Evolutionary conservation across 2,113 vertebrate genomes (phyloP).

Genomic region (Nerophis lumbriciformis): DNA sequence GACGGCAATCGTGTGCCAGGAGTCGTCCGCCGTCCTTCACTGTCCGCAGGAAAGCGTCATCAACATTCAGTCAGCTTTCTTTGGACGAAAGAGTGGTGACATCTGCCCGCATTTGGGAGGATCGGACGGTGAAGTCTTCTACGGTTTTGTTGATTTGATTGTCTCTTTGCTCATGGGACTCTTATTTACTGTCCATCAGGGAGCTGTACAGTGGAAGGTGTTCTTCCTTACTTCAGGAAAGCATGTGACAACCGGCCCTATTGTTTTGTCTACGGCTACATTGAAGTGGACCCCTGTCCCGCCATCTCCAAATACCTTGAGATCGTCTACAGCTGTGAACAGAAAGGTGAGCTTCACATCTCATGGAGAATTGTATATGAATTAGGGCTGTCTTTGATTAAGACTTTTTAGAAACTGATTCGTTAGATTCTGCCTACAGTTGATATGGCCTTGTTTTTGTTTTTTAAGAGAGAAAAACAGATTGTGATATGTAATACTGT

Average conservation of each 20-base stretch:
- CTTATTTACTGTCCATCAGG: slow-evolving; percentile 28
- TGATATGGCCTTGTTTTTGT: neutral
- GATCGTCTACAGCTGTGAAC: slow-evolving; percentile 71
- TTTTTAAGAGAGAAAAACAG: too few relatives aligned
- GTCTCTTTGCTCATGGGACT: neutral
- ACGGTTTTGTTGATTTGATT: neutral
- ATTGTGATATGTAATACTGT: too few relatives aligned
- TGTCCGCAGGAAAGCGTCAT: slow-evolving; percentile 68
- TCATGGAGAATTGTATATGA: too few relatives aligned
- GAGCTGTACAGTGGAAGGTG: slow-evolving; percentile 54
- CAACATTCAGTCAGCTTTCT: slow-evolving; percentile 74
- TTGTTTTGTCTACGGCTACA: slow-evolving; percentile 55
- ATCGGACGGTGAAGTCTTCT: slow-evolving; percentile 22
- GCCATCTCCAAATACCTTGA: slow-evolving; percentile 68
- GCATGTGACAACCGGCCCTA: slow-evolving; percentile 61
- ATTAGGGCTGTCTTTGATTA: too few relatives aligned
- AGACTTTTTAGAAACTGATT: neutral
- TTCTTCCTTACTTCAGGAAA: slow-evolving; percentile 53
- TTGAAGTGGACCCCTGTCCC: slow-evolving; percentile 65
- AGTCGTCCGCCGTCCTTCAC: slow-evolving; percentile 58
- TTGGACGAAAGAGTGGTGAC: slow-evolving; percentile 49
- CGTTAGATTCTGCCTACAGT: neutral
- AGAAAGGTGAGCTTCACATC: slow-evolving; percentile 58
- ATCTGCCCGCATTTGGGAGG: slow-evolving; percentile 59
- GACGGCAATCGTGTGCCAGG: slow-evolving; percentile 63